Percentiles rank a stretch among this genome's conserved stretches.
Conservation (phyloP, 2,888 invertebrate genomes). For the Sinohyriopsis cumingii region DNA sequence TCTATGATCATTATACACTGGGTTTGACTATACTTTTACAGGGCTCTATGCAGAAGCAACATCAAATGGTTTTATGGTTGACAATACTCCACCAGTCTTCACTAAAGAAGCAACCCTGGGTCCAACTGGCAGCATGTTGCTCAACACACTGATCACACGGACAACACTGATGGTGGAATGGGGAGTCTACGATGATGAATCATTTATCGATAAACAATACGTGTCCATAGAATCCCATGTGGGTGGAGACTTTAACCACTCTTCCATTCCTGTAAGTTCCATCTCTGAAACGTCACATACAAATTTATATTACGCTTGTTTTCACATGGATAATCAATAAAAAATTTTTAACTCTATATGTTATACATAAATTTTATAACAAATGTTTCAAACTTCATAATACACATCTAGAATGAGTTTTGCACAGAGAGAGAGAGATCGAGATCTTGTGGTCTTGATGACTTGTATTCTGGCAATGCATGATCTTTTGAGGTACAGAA, state of each 20-base stretch:
- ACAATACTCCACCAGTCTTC: constrained; percentile 30
- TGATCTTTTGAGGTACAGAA: no score
- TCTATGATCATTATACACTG: constrained; percentile 6
- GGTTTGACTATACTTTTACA: constrained; percentile 5
- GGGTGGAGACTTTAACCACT: constrained; percentile 18
- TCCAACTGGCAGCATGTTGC: constrained; percentile 11
- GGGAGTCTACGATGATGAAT: constrained; percentile 18
- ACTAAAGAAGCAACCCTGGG: constrained; percentile 6
- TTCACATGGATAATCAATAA: no score
- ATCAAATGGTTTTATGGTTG: constrained; percentile 44
- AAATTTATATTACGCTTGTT: no score
- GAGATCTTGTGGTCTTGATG: no score
- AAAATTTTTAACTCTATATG: no score
- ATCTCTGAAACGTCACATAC: no score
- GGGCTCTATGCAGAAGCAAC: constrained; percentile 24
- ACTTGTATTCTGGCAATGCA: no score
- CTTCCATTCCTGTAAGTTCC: constrained; percentile 16
- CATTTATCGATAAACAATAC: constrained; percentile 23
- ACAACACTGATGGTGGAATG: constrained; percentile 16
- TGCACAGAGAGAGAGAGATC: no score
- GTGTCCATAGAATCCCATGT: constrained; percentile 22
- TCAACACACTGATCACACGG: constrained; percentile 12
- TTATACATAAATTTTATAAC: no score
- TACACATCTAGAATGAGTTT: no score
- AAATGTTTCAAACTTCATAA: no score